These are phyloP conservation scores for Scaptodrosophila lebanonensis DNA, from an alignment of 1,140 invertebrate genomes.

Conservation along the genomic window DNA sequence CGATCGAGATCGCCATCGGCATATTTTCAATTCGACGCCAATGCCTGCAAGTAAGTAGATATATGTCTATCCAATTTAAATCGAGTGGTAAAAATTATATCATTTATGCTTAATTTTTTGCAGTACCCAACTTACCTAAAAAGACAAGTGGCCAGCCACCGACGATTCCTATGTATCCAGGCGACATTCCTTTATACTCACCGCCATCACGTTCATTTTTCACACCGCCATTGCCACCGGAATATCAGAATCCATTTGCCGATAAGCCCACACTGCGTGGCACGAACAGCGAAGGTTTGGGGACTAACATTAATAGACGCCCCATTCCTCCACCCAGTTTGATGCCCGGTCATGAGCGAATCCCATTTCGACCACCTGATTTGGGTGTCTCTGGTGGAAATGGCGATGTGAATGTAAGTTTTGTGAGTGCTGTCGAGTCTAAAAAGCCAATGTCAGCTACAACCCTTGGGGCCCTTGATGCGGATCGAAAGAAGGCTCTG, in stretches of 20 bases:
- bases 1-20: conserved; percentile 66
- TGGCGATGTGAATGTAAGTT: conserved; percentile 20
- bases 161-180: conserved; percentile 78
- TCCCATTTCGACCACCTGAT: conserved; percentile 84
- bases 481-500: conserved; percentile 82
- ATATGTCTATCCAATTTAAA: not conserved
- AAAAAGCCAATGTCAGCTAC: conserved; percentile 33
- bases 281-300: conserved; percentile 78
- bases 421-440: conserved; percentile 15
- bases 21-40: conserved; percentile 66
- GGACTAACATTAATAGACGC: conserved; percentile 81
- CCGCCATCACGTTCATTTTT: conserved; percentile 86
- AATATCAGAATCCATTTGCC: conserved; percentile 88
- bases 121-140: conserved; percentile 76
- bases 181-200: conserved; percentile 87
- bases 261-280: conserved; percentile 89
- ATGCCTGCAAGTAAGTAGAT: conserved; percentile 76
- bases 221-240: conserved; percentile 87
- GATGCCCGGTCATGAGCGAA: conserved; percentile 86
- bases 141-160: conserved; percentile 76
- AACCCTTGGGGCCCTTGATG: conserved; percentile 24
- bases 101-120: conserved; percentile 7
- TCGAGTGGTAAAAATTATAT: not conserved
- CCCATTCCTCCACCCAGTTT: conserved; percentile 86
- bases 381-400: conserved; percentile 26